Percentiles rank a stretch among this genome's conserved stretches.
phyloP scores from a whole-genome alignment of 2,888 invertebrate species.

The Taphrorychus bicolor region DNA sequence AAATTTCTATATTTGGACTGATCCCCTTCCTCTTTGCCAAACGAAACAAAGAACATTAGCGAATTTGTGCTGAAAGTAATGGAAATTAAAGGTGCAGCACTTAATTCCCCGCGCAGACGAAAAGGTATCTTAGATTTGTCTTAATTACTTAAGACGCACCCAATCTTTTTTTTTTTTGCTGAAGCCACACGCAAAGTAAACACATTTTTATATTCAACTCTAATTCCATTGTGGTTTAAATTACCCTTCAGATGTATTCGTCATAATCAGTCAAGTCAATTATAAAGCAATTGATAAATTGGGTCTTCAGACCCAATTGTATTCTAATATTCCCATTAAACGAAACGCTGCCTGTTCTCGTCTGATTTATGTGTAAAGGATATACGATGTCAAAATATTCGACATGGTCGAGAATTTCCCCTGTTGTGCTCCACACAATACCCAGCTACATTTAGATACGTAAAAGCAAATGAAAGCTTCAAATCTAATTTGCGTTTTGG shows the following conservation, averaged over 20 bases:
- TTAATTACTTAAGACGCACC: constrained; percentile 8
- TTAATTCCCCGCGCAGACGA: neutral
- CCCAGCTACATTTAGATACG: neutral
- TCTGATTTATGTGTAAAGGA: neutral
- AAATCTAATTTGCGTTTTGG: neutral
- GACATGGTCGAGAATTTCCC: neutral
- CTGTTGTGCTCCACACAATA: neutral
- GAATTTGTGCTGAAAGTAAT: neutral
- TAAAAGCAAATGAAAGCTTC: neutral
- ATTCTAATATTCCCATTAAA: neutral
- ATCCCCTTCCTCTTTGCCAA: neutral
- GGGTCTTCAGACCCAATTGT: neutral
- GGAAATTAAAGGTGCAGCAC: neutral
- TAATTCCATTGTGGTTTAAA: too few species aligned
- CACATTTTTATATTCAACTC: neutral
- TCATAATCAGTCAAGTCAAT: neutral
- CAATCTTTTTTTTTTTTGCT: neutral
- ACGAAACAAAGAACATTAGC: neutral
- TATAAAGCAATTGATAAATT: neutral
- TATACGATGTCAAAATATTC: neutral
- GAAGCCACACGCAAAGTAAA: neutral
- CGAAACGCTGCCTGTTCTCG: neutral
- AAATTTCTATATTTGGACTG: neutral
- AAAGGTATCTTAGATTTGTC: constrained; percentile 4
- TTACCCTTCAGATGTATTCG: neutral